phyloP scores from a whole-genome alignment of 2,113 vertebrate species.

The Ctenodactylus gundi region DNA sequence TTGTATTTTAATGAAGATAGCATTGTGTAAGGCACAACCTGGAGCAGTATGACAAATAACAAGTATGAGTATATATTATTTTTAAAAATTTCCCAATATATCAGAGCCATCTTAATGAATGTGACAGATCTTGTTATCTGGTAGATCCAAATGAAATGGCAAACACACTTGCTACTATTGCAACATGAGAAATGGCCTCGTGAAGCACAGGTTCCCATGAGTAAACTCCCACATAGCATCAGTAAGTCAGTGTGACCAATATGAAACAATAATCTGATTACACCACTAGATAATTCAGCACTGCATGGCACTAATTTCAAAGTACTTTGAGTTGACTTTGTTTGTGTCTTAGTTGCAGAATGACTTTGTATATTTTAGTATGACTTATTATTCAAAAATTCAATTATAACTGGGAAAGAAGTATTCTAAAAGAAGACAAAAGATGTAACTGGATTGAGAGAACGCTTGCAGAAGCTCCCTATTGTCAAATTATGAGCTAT shows the following conservation, averaged over 20 bases:
- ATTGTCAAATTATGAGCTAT: not conserved
- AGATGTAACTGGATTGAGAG: not conserved
- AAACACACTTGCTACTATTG: not conserved
- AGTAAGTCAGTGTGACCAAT: not conserved
- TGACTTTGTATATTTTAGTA: not conserved
- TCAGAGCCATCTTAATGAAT: not conserved
- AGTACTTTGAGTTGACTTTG: conserved; percentile 1
- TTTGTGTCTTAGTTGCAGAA: not conserved
- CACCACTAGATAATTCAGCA: not conserved
- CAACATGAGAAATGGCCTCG: not conserved
- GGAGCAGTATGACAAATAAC: not conserved
- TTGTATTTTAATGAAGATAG: too few species aligned
- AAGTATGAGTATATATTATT: not conserved
- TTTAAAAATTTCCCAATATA: not conserved
- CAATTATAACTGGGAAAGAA: not conserved
- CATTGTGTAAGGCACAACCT: not conserved
- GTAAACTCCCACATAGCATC: not conserved
- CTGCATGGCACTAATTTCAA: not conserved
- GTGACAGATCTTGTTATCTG: not conserved
- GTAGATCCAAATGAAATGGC: not conserved
- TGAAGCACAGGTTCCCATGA: not conserved
- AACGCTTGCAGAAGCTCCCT: not conserved
- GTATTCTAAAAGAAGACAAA: not conserved
- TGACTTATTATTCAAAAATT: not conserved
- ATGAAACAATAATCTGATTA: not conserved